These are phyloP conservation scores for Dione juno DNA, from an alignment of 2,888 invertebrate genomes.

Conservation along the genomic window DNA sequence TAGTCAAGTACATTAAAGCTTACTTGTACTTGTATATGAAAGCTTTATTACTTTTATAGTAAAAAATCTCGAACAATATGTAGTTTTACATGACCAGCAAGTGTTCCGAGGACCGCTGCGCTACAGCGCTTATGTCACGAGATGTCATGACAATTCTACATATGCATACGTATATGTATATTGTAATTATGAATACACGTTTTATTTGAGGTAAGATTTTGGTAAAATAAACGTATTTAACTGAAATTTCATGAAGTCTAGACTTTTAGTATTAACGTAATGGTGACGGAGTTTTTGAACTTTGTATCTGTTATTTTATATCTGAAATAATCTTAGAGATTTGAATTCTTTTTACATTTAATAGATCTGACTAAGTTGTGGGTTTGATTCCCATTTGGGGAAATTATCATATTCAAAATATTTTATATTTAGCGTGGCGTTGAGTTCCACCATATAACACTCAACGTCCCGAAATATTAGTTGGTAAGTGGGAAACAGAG, in stretches of 20 bases:
- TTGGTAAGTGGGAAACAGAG: no score
- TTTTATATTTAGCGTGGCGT: no score
- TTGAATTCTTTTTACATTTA: neutral
- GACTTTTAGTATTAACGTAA: neutral
- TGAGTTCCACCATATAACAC: neutral
- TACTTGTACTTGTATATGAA: no score
- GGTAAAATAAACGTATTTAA: neutral
- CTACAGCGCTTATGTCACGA: neutral
- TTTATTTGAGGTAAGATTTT: neutral
- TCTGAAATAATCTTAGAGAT: neutral
- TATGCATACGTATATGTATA: no score
- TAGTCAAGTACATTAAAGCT: no score
- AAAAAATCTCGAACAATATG: constrained; percentile 12
- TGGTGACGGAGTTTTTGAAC: neutral
- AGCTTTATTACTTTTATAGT: neutral
- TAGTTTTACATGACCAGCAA: constrained; percentile 5
- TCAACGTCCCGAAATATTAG: no score
- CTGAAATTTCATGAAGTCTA: neutral
- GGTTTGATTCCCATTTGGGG: neutral
- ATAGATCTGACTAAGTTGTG: neutral
- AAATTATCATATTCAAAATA: no score
- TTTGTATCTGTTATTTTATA: neutral
- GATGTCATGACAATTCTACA: constrained; percentile 1
- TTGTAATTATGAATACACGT: constrained; percentile 2
- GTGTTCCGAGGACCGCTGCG: constrained; percentile 5